Evolutionary conservation across 2,113 vertebrate species (phyloP), one percentile per base, ranked within the genome.

Genomic region (Pelvicachromis taeniatus): DNA sequence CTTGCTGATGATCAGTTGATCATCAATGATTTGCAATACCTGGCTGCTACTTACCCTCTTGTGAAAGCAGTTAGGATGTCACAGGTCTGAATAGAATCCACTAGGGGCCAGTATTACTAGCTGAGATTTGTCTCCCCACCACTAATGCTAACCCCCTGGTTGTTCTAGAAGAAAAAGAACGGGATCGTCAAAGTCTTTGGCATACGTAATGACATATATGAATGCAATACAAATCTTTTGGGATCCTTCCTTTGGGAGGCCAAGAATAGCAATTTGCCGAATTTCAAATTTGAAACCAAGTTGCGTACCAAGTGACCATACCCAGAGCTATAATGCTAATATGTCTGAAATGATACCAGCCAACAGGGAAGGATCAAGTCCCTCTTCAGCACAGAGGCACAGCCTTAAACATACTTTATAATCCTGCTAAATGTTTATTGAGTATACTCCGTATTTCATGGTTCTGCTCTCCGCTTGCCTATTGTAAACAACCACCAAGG

Each of bases 401-500:
- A 73, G 52, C 58, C 38, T 80, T 82, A 80, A 87, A 85, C 63
- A 78, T 38, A 14, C 50, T 89, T 91, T 89, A 85, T 82, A 82
- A 83, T 86, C 70, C 87, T 33, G 77, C 84, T 77, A 84, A 90
- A 89, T 83, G 87, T 92, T 91, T 90, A 91, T 88, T 87, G 86
- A 91, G 84, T 70, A 35, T 40, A 78, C 63, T 7, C 35, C 33
- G 53, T 73, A 53, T 88, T 89, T 91, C 58, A 80, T 29, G 52
- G 73, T 38, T 52, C 26, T 81, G 89, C 81, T 89, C 78, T 54
- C 77, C 53, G 68, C 65, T 33, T 23, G 40, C 81, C 11, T 84
- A 73, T 77, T 86, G 89, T 91, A 91, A 93, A 93, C 90, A 92
- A 87, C 82, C 78, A 92, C 83, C 56, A 61, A 83, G 80, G 77